Conservation (phyloP, 30 jellyfish, hydroid and myxozoan genomes). For the Euphysa ruthae region DNA sequence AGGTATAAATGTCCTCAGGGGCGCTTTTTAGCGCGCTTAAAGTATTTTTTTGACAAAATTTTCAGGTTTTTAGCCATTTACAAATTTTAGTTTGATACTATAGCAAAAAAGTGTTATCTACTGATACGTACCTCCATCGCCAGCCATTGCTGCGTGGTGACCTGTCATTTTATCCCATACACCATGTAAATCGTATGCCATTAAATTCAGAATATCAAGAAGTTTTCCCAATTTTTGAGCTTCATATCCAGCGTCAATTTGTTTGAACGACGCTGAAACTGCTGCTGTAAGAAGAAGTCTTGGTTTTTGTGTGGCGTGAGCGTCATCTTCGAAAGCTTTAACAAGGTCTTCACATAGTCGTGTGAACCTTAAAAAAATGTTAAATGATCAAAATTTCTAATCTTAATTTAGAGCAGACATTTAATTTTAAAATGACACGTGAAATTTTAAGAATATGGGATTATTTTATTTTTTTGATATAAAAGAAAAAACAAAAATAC, state of each 20-base stretch:
- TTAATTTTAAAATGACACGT: no score
- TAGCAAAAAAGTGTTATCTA: no score
- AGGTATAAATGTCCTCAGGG: no score
- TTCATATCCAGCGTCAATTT: conserved; percentile 41
- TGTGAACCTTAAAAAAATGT: conserved; percentile 45
- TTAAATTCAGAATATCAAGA: conserved; percentile 27
- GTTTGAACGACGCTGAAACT: conserved; percentile 30
- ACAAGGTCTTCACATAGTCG: conserved; percentile 59
- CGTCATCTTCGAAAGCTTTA: conserved; percentile 70
- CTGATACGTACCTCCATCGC: conserved; percentile 53
- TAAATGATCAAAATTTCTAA: not conserved
- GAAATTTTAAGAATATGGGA: no score
- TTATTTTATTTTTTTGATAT: no score
- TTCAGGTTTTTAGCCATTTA: no score
- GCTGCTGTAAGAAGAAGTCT: conserved; percentile 41
- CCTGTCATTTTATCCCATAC: conserved; percentile 43
- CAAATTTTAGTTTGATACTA: no score
- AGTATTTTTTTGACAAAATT: no score
- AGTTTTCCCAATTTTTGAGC: conserved; percentile 14
- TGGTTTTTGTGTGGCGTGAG: conserved; percentile 31
- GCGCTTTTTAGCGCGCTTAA: no score
- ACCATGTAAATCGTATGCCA: conserved; percentile 49
- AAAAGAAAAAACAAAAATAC: no score
- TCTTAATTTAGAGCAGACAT: no score
- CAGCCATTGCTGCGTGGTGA: conserved; percentile 46